These are phyloP conservation scores for Pelagia noctiluca DNA, from an alignment of 30 jellyfish, hydroid and myxozoan genomes.

Conservation along the genomic window DNA sequence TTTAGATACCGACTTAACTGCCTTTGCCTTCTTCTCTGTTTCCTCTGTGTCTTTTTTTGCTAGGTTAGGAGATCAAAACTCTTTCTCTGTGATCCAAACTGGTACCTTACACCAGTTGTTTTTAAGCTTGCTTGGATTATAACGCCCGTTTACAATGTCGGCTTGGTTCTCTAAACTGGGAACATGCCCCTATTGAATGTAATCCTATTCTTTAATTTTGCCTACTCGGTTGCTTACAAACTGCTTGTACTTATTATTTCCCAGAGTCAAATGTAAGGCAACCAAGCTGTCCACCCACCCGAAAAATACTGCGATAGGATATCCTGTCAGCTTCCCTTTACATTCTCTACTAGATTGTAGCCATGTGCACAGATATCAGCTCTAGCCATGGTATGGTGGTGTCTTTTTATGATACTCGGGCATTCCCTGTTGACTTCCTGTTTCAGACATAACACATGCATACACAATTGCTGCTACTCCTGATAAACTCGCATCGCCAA, in stretches of 20 bases:
- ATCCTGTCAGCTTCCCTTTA: neutral
- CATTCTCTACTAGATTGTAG: constrained; percentile 53
- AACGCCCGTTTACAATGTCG: constrained; percentile 29
- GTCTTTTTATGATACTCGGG: constrained; percentile 47
- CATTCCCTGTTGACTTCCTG: constrained; percentile 32
- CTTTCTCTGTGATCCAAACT: constrained; percentile 14
- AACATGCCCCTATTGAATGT: constrained; percentile 34
- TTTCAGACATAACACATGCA: constrained; percentile 22
- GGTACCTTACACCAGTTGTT: constrained; percentile 31
- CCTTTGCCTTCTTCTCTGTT: constrained; percentile 28
- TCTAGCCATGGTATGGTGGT: constrained; percentile 60
- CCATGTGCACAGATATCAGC: constrained; percentile 59
- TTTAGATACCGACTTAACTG: constrained; percentile 16
- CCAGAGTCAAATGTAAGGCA: constrained; percentile 48
- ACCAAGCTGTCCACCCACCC: constrained; percentile 67
- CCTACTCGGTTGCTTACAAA: constrained; percentile 59
- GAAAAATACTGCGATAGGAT: neutral
- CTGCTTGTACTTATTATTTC: constrained; percentile 24
- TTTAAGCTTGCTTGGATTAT: constrained; percentile 1
- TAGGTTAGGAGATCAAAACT: constrained; percentile 11
- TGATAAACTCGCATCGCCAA: constrained; percentile 61
- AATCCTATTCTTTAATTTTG: constrained; percentile 17
- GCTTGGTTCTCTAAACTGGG: constrained; percentile 34
- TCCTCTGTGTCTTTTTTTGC: constrained; percentile 40
- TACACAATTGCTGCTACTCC: constrained; percentile 68